Conservation (phyloP, 2,113 vertebrate genomes). For the Sebastes schlegelii region DNA sequence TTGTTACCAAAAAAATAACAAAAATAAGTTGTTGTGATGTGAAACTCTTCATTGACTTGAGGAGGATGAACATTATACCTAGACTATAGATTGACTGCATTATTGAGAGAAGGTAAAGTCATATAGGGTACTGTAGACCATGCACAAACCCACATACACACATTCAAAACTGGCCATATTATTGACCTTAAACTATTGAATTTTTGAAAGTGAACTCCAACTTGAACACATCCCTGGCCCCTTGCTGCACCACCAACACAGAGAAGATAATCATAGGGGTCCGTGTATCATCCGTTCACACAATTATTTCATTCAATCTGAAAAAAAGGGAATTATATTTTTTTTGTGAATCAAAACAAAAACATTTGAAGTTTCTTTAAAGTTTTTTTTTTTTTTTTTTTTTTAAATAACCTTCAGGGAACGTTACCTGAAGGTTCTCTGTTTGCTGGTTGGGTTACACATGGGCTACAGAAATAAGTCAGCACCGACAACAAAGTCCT, state of each 20-base stretch:
- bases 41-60: neutral
- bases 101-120: neutral
- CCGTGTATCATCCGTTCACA: neutral
- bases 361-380: neutral
- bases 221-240: too few species aligned
- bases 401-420: neutral
- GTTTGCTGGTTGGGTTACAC: neutral
- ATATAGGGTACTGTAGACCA: too few species aligned
- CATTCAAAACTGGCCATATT: too few species aligned
- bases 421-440: neutral
- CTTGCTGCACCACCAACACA: too few species aligned
- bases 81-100: neutral
- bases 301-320: neutral
- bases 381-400: neutral
- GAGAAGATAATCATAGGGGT: too few species aligned
- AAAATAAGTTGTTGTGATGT: neutral
- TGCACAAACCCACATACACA: too few species aligned
- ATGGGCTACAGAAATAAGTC: neutral
- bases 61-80: neutral
- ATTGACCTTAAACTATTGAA: too few species aligned
- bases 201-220: too few species aligned
- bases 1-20: neutral
- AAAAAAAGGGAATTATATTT: neutral
- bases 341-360: neutral
- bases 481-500: neutral